Evolutionary conservation across 2,113 vertebrate species (phyloP), one percentile per base, ranked within the genome.

Genomic region (Phyllostomus discolor): DNA sequence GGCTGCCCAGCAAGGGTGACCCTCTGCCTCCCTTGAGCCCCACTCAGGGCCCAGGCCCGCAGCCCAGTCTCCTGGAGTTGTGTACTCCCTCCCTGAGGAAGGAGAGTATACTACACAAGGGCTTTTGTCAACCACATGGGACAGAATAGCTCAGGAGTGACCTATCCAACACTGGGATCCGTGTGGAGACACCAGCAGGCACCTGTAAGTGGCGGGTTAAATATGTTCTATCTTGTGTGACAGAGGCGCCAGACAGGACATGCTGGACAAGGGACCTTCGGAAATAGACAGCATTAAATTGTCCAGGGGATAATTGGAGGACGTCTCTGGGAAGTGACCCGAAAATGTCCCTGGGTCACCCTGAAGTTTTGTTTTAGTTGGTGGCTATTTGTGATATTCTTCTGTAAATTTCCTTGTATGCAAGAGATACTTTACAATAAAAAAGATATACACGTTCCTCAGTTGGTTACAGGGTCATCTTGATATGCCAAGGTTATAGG

Each of bases 321-420:
- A 17, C 0, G 0, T 38, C 28, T 64, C 26, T 10, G 43, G 52
- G 0, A 1, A 6, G 72, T 10, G 15, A 1, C 28, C 1, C 1
- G 0, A 48, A 41, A 9, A 38, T 1, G 0, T 52, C 50, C 19
- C 12, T 0, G 1, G 22, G 11, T 64, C 4, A 0, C 26, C 62
- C 62, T 64, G 24, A 31, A 11, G 64, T 48, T 48, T 64, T 31
- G 4, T n/a, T 64, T 79, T n/a, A 64, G 19, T 35, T 3, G 59
- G 69, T n/a, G 64, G 24, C 57, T 54, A 7, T 33, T 15, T 54
- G 20, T 80, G 33, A 35, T 73, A 38, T 73, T 90, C 84, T 75
- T 73, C 80, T 48, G 35, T 67, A 79, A 73, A 46, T 48, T 73
- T 70, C 14, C 28, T 54, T 90, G 54, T 54, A 73, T 66, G 33